Evolutionary conservation across 2,113 vertebrate species (phyloP), one percentile per base, ranked within the genome.

Genomic region (Nibea albiflora): DNA sequence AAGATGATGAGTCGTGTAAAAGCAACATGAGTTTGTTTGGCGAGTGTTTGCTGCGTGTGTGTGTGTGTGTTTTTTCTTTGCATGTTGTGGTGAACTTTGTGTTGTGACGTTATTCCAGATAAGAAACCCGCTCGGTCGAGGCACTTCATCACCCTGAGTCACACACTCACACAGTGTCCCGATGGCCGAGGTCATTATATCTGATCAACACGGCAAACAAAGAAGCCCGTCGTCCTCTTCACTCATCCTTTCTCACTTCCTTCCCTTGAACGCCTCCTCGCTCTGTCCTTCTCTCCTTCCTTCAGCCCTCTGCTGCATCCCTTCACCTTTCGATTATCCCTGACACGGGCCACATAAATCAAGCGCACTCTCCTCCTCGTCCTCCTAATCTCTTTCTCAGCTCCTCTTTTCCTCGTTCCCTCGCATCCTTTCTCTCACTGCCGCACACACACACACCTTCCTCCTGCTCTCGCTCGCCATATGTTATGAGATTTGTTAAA

Each of bases 301-400:
- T 64, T 49, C 4, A 57, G 61, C 68, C 61, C 76, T 79, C 66
- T 46, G 84, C 77, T 74, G 78, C 79, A 75, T 86, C 73, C 76
- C 49, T 63, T 86, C 89, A 89, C 89, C 85, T 81, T 93, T 93
- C 79, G 26, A 89, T 93, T 90, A 85, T 86, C 83, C 65, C 74
- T 19, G 49, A 88, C 74, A 81, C 42, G 56, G 76, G 80, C 62
- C 71, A 61, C 85, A 89, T 90, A 91, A 90, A 92, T 92, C 87
- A 91, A 68, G 52, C 1, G 35, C 58, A 1, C 73, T 2, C 79
- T 57, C 70, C 57, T n/a, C 75, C 85, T 76, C 76, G 53, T 76
- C 66, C 79, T 63, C 67, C 76, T 75, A 50, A 75, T 87, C 88
- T 88, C 66, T 61, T 47, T 50, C 65, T 68, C 64, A 26, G 56